Evolutionary conservation across 2,113 vertebrate genomes (phyloP).

Genomic region (Solenodon paradoxus): DNA sequence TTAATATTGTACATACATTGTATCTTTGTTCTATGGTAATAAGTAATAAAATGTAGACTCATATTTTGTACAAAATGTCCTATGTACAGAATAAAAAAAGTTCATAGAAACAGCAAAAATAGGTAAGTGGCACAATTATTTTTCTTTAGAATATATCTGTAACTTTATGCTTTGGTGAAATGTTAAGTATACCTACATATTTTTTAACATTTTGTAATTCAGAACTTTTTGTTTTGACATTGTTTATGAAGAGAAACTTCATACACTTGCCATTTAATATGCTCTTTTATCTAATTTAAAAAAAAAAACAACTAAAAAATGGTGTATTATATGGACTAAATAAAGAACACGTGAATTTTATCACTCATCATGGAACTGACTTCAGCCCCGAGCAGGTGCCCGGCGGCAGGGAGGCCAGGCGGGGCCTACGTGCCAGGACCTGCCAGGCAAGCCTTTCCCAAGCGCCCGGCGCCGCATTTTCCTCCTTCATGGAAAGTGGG

Average conservation of each 20-base stretch:
- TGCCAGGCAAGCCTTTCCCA: accelerated
- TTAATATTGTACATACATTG: slow-evolving; percentile 98
- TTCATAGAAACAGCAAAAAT: slow-evolving; percentile 87
- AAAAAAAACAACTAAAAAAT: slow-evolving; percentile 76
- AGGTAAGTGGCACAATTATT: slow-evolving; percentile 88
- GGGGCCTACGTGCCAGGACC: no score
- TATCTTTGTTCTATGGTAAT: slow-evolving; percentile 97
- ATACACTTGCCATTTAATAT: slow-evolving; percentile 86
- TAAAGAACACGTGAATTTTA: slow-evolving; percentile 87
- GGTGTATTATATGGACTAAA: slow-evolving; percentile 87
- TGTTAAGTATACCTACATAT: slow-evolving; percentile 86
- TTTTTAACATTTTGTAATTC: slow-evolving; percentile 89
- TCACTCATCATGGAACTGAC: slow-evolving; percentile 79
- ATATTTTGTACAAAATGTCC: slow-evolving; percentile 98
- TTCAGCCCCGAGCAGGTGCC: slow-evolving; percentile 66
- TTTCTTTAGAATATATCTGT: slow-evolving; percentile 85
- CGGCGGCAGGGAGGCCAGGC: no score
- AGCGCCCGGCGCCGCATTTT: no score
- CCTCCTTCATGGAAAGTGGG: no score
- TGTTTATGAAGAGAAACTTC: slow-evolving; percentile 86
- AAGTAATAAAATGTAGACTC: slow-evolving; percentile 97
- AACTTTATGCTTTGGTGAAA: slow-evolving; percentile 83
- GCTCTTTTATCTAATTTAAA: slow-evolving; percentile 86
- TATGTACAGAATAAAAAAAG: slow-evolving; percentile 93
- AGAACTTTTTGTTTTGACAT: slow-evolving; percentile 83